phyloP scores from a whole-genome alignment of 2,113 vertebrate species.

The Dasyprocta punctata region DNA sequence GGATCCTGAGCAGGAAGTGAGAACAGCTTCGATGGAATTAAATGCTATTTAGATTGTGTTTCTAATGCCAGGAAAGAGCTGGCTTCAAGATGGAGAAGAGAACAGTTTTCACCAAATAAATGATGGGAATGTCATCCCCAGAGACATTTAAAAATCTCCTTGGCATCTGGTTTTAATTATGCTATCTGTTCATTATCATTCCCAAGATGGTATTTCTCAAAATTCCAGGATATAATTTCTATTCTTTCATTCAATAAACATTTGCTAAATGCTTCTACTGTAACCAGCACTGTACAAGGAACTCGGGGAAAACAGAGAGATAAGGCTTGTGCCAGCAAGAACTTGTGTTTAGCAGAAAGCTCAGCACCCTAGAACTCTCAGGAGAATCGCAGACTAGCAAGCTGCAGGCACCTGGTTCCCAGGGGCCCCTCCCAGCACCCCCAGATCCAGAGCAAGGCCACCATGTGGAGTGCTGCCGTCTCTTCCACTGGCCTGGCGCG shows the following conservation, averaged over 20 bases:
- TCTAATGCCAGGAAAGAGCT: conserved; percentile 61
- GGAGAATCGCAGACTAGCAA: accelerated
- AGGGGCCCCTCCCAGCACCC: not conserved
- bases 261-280: not conserved
- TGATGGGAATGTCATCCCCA: conserved; percentile 42
- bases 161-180: conserved; percentile 67
- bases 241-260: not conserved
- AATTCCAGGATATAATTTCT: conserved; percentile 53
- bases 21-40: conserved; percentile 52
- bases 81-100: conserved; percentile 45
- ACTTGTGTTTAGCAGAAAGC: accelerated
- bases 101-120: conserved; percentile 53
- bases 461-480: accelerated
- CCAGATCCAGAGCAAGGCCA: not conserved
- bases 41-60: conserved; percentile 32
- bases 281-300: not conserved
- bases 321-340: accelerated
- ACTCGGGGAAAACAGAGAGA: not conserved
- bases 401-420: not conserved
- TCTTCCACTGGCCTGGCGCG: accelerated
- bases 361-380: accelerated
- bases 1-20: conserved; percentile 44
- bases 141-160: conserved; percentile 55
- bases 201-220: conserved; percentile 45
- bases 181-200: conserved; percentile 54